A percentile compares a stretch with the other conserved stretches of the same genome.
Conservation (phyloP, 1,140 invertebrate species). For the Idris sp. region DNA sequence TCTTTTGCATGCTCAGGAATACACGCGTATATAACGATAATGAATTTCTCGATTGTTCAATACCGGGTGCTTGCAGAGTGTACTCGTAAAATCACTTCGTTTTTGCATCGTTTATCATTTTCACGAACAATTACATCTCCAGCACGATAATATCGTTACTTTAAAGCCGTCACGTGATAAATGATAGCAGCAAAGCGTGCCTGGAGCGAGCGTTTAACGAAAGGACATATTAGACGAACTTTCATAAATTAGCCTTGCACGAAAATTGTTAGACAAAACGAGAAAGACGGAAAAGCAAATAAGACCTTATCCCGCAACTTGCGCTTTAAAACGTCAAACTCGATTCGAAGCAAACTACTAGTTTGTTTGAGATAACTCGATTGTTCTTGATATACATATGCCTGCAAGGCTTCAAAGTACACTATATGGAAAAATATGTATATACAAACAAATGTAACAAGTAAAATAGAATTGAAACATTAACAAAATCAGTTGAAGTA, state of each 20-base stretch:
- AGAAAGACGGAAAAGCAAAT: constrained; percentile 27
- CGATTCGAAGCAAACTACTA: constrained; percentile 32
- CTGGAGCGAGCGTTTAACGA: constrained; percentile 62
- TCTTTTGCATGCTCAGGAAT: constrained; percentile 25
- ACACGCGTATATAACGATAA: constrained; percentile 17
- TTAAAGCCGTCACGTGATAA: constrained; percentile 67
- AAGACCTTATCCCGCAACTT: constrained; percentile 39
- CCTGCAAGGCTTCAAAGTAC: neutral
- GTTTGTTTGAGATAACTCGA: constrained; percentile 33
- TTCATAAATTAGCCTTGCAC: constrained; percentile 72
- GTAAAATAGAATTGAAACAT: no score
- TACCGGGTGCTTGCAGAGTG: constrained; percentile 26
- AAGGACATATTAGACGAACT: constrained; percentile 69
- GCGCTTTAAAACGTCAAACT: constrained; percentile 43
- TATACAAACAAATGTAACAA: no score
- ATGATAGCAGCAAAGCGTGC: constrained; percentile 67
- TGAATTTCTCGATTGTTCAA: constrained; percentile 50
- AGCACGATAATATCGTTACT: constrained; percentile 66
- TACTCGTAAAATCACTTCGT: constrained; percentile 54
- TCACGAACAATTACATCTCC: constrained; percentile 58
- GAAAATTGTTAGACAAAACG: constrained; percentile 58
- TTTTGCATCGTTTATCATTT: constrained; percentile 61
- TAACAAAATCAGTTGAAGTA: no score
- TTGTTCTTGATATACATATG: constrained; percentile 31
- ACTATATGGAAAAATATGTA: no score